These are phyloP conservation scores for Anoncus sp. DNA, from an alignment of 2,888 invertebrate genomes.

Conservation along the genomic window DNA sequence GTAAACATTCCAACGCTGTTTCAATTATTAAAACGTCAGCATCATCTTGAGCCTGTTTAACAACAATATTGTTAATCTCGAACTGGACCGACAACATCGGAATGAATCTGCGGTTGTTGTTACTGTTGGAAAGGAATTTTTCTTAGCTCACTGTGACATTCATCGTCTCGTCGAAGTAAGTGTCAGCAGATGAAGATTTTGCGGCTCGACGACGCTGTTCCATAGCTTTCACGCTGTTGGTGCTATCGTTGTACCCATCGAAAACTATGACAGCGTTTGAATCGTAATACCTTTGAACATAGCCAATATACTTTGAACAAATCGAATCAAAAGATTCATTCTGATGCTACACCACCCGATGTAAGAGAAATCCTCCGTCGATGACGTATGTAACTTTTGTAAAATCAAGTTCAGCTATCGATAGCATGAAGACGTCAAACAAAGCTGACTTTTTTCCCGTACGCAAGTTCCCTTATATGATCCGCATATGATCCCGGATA, in stretches of 20 bases:
- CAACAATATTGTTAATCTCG: too few species aligned
- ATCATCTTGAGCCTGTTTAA: conserved; percentile 53
- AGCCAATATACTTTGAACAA: conserved; percentile 67
- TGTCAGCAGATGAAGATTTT: conserved; percentile 67
- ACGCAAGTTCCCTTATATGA: too few species aligned
- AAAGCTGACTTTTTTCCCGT: too few species aligned
- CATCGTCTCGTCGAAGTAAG: conserved; percentile 41
- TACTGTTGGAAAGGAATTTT: conserved; percentile 23
- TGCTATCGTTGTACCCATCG: conserved; percentile 64
- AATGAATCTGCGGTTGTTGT: conserved; percentile 1
- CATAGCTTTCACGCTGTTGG: conserved; percentile 32
- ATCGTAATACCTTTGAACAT: conserved; percentile 66
- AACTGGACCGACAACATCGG: too few species aligned
- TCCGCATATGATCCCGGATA: too few species aligned
- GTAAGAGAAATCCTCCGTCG: conserved; percentile 61
- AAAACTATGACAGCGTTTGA: conserved; percentile 66
- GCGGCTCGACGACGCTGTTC: conserved; percentile 68
- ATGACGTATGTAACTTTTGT: neutral
- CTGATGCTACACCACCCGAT: conserved; percentile 71
- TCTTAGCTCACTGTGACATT: conserved; percentile 6
- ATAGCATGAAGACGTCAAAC: too few species aligned
- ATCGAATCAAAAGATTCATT: conserved; percentile 63
- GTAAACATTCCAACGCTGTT: conserved; percentile 32
- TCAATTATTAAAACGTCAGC: conserved; percentile 56
- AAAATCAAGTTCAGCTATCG: neutral